Evolutionary conservation across 2,888 invertebrate species (phyloP), one percentile per base, ranked within the genome.

Genomic region (Perizoma flavofasciatum): DNA sequence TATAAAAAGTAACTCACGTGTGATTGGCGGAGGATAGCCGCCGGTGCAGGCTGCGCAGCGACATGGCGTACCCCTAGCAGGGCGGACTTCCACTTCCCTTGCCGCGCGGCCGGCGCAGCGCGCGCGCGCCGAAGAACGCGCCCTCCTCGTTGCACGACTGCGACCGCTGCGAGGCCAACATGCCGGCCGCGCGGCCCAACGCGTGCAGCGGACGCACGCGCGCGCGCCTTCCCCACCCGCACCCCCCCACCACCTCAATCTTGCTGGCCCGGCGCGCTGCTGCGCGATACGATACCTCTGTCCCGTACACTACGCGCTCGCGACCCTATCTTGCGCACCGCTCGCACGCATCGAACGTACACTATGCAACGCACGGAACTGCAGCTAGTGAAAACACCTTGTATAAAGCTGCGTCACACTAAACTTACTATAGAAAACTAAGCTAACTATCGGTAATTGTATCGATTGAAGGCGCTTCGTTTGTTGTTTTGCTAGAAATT

Each of bases 21-120:
- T 93, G 90, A 83, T 87, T 88, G 79, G 89, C 90, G 89, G 93
- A 93, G 85, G 93, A 93, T 78, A 94, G 92, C 85, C 94, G 93
- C 77, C 94, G 93, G 88, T 93, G 93, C 81, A 93, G 93, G 93
- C 92, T 93, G 92, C 92, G 93, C 93, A 91, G 93, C 94, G 93
- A 94, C 93, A 93, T 94, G 94, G 92, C 92, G 92, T 92, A 91
- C 92, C 92, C 92, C 92, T 92, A 92, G 92, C 92, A 92, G 81
- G 93, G 93, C 85, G 93, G 93, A 81, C 92, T 93, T 76, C 92
- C 90, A 89, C 88, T 93, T 78, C 90, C 89, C 81, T 92, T 92
- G 83, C 90, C 92, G 84, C 92, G 93, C 89, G 93, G 93, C 92
- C 89, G 88, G 82, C 93, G 89, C 77, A 92, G 86, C 81, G 89